Evolutionary conservation across 2,797 vertebrate species (phyloP).

Genomic region (Acanthiza pusilla): DNA sequence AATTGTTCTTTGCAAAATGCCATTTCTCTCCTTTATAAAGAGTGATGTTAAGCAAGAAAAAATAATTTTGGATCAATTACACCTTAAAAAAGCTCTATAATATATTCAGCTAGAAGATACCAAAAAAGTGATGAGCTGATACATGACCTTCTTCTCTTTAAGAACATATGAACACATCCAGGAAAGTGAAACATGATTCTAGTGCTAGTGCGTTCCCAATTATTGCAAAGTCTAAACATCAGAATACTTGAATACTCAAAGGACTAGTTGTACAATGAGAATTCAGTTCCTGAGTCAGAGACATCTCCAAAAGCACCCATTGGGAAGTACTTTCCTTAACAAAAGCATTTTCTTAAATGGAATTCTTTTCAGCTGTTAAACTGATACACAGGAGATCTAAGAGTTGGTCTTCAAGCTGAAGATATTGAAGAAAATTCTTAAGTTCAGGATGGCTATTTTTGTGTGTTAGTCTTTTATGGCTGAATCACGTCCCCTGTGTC

Average conservation of each 20-base stretch:
- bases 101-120: conserved; percentile 33
- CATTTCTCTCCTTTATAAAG: background rate
- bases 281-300: background rate
- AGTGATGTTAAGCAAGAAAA: background rate
- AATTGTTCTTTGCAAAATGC: background rate
- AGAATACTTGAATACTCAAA: background rate
- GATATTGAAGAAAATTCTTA: background rate
- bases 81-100: background rate
- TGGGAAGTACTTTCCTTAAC: background rate
- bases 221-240: background rate
- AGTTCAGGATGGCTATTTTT: background rate
- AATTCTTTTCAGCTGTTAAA: background rate
- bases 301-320: background rate
- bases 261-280: background rate
- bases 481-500: background rate
- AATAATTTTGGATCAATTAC: background rate
- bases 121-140: background rate
- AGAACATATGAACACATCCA: conserved; percentile 5
- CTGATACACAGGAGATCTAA: background rate
- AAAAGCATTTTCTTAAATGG: background rate
- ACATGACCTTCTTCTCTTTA: conserved; percentile 28
- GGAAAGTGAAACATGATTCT: background rate
- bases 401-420: background rate
- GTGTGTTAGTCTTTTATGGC: background rate
- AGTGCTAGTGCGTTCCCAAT: background rate